A percentile compares a stretch with the other conserved stretches of the same genome.
phyloP scores from a whole-genome alignment of 2,888 invertebrate species.

The Sipha maydis region DNA sequence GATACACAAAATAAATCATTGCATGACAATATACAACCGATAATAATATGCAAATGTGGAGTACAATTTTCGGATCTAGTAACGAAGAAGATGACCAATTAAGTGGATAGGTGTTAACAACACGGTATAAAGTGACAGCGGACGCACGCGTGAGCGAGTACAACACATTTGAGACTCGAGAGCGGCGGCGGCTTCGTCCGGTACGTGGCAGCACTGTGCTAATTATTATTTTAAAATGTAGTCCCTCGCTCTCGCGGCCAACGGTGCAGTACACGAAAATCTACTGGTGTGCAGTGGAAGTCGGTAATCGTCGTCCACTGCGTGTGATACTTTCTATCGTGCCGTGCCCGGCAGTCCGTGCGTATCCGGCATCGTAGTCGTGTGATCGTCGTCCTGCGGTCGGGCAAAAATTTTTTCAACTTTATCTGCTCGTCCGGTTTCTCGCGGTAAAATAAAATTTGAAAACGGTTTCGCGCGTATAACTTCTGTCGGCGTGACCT shows the following conservation, averaged over 20 bases:
- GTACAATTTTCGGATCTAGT: not conserved
- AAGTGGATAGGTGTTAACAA: not conserved
- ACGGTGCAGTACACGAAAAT: conserved; percentile 35
- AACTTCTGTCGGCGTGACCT: not conserved
- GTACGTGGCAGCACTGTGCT: conserved; percentile 58
- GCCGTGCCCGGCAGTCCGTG: not conserved
- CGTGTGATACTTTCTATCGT: conserved; percentile 42
- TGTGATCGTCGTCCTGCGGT: not conserved
- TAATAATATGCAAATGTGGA: not conserved
- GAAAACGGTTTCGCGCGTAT: not conserved
- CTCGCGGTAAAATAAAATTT: not conserved
- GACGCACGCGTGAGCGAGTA: too few species aligned
- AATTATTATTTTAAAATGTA: conserved; percentile 28
- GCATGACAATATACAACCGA: too few species aligned
- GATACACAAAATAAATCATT: too few species aligned
- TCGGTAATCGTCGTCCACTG: conserved; percentile 32
- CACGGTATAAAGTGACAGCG: not conserved
- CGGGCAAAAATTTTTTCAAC: not conserved
- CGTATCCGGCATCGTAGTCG: not conserved
- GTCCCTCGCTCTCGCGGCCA: conserved; percentile 25
- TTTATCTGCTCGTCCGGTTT: too few species aligned
- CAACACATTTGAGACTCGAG: not conserved
- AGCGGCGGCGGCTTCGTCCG: conserved; percentile 15
- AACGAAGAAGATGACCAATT: not conserved
- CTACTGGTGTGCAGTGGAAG: conserved; percentile 10